phyloP scores from a whole-genome alignment of 2,888 invertebrate genomes.

The Ormyrus rosae region DNA sequence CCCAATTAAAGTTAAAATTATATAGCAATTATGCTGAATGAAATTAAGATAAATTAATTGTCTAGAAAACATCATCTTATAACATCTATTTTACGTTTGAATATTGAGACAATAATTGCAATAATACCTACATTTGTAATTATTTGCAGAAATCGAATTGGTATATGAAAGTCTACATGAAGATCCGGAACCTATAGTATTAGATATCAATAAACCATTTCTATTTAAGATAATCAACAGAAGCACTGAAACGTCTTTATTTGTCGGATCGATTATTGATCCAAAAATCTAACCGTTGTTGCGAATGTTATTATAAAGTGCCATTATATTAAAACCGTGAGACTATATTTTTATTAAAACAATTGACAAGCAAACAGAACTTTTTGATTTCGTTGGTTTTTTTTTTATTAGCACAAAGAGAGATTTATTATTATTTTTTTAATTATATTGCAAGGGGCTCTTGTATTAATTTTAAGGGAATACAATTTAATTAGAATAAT shows the following conservation, averaged over 20 bases:
- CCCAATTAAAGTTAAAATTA: no score
- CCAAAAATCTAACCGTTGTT: constrained; percentile 6
- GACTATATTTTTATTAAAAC: not conserved
- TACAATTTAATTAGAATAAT: no score
- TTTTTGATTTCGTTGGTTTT: not conserved
- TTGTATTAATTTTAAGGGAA: no score
- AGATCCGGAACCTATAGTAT: not conserved
- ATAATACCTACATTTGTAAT: no score
- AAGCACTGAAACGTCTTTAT: not conserved
- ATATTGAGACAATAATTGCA: no score
- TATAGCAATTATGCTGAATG: no score
- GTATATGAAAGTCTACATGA: not conserved
- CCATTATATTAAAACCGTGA: not conserved
- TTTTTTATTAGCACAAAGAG: not conserved
- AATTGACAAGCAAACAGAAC: not conserved
- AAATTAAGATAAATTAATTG: no score
- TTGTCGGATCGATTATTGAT: constrained; percentile 11
- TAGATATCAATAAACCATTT: constrained; percentile 51
- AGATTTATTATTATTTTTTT: not conserved
- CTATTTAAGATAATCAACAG: constrained; percentile 28
- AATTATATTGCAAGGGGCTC: no score
- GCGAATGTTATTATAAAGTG: not conserved
- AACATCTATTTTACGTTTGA: no score
- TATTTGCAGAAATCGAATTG: not conserved
- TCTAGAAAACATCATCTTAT: no score